Evolutionary conservation across 2,113 vertebrate genomes (phyloP).

Genomic region (Saguinus midas): DNA sequence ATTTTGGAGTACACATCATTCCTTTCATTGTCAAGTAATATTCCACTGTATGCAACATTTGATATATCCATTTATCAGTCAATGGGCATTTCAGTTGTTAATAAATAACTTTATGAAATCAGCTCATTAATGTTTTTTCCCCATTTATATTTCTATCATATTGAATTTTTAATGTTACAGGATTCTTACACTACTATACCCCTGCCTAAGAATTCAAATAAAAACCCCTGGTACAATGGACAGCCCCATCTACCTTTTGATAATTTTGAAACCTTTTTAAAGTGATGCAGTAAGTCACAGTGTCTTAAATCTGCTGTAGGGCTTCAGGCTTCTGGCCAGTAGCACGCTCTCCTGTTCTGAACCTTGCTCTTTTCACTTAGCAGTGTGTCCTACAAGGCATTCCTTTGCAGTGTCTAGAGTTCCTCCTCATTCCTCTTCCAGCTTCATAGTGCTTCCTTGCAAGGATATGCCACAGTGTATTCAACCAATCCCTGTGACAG

Average conservation of each 20-base stretch:
- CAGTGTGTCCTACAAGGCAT: no score
- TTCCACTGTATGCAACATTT: not conserved
- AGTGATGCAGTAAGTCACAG: conserved; percentile 18
- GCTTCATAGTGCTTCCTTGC: rapidly evolving
- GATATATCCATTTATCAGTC: not conserved
- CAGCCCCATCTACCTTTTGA: not conserved
- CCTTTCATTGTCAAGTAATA: not conserved
- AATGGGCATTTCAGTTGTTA: not conserved
- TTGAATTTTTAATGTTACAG: conserved; percentile 79
- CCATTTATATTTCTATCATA: conserved; percentile 70
- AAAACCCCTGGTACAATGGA: conserved; percentile 58
- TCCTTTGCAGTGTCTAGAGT: rapidly evolving
- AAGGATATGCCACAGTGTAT: rapidly evolving
- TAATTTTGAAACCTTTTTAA: conserved; percentile 39
- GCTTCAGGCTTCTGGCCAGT: conserved; percentile 6
- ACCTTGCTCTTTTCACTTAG: not conserved
- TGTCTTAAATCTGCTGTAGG: conserved; percentile 12
- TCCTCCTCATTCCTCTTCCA: not conserved
- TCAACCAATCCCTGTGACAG: not conserved
- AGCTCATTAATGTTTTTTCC: not conserved
- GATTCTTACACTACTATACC: conserved; percentile 73
- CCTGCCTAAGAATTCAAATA: conserved; percentile 64
- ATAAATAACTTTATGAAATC: not conserved
- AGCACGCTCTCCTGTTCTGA: rapidly evolving
- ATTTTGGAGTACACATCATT: rapidly evolving